phyloP scores from a whole-genome alignment of 2,888 invertebrate genomes.

The Microctonus brassicae region DNA sequence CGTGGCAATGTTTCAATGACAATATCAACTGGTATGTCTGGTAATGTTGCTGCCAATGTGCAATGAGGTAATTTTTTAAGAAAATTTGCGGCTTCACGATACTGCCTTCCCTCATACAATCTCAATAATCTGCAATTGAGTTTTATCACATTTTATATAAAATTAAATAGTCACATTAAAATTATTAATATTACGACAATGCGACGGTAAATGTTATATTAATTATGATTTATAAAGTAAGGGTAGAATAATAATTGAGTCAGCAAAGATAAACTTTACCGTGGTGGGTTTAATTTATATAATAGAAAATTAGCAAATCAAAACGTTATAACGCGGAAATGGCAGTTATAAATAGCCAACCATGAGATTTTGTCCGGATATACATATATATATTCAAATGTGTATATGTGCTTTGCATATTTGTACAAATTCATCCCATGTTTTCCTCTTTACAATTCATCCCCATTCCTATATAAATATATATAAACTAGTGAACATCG shows the following conservation, averaged over 20 bases:
- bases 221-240: background rate
- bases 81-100: conserved; percentile 90
- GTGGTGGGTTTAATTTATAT: background rate
- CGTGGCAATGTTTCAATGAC: conserved; percentile 92
- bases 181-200: background rate
- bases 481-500: background rate
- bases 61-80: conserved; percentile 84
- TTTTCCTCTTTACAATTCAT: conserved; percentile 23
- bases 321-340: conserved; percentile 10
- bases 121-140: conserved; percentile 74
- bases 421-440: conserved; percentile 16
- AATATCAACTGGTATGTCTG: conserved; percentile 87
- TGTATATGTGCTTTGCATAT: conserved; percentile 21
- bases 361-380: conserved; percentile 13
- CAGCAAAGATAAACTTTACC: background rate
- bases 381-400: conserved; percentile 4
- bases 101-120: conserved; percentile 89
- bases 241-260: conserved; percentile 14
- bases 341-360: conserved; percentile 22
- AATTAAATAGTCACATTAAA: background rate
- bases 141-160: background rate
- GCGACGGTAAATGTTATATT: background rate
- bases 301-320: conserved; percentile 21
- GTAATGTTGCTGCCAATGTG: conserved; percentile 81
- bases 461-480: background rate